These are phyloP conservation scores for Scomber japonicus DNA, from an alignment of 2,113 vertebrate species.

Conservation along the genomic window DNA sequence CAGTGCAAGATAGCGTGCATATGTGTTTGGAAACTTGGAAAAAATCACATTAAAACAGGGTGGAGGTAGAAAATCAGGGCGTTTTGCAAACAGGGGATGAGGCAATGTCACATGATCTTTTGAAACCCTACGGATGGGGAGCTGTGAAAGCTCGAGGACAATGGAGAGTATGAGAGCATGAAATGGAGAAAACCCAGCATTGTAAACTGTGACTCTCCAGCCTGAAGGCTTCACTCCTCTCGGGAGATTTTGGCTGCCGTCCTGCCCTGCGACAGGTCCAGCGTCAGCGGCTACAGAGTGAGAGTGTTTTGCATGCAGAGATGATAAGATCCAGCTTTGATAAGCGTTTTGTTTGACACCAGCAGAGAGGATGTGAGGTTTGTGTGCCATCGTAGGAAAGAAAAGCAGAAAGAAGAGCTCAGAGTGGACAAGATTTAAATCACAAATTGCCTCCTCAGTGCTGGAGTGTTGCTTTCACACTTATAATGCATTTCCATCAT, in stretches of 20 bases:
- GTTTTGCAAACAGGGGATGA: conserved; percentile 68
- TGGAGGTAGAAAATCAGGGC: conserved; percentile 49
- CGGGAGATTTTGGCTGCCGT: conserved; percentile 39
- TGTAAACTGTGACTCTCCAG: conserved; percentile 59
- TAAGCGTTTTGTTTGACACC: conserved; percentile 46
- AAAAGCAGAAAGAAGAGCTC: conserved; percentile 4
- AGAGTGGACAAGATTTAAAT: not conserved
- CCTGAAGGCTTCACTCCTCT: conserved; percentile 54
- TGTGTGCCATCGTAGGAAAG: conserved; percentile 7
- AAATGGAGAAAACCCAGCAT: conserved; percentile 72
- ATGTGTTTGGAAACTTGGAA: conserved; percentile 38
- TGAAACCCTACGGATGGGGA: conserved; percentile 51
- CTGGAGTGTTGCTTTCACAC: not conserved
- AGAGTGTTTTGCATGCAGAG: conserved; percentile 48
- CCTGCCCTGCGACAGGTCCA: conserved; percentile 27
- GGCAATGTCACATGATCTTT: conserved; percentile 70
- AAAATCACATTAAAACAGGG: conserved; percentile 50
- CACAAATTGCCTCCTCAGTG: not conserved
- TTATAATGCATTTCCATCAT: too few species aligned
- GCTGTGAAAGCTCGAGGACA: conserved; percentile 65
- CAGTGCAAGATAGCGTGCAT: conserved; percentile 21
- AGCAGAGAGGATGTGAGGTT: conserved; percentile 34
- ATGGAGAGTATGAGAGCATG: conserved; percentile 73
- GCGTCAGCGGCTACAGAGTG: conserved; percentile 40
- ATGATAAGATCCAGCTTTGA: conserved; percentile 60